These are phyloP conservation scores for Sesamia inferens DNA, from an alignment of 2,888 invertebrate genomes.

Conservation along the genomic window DNA sequence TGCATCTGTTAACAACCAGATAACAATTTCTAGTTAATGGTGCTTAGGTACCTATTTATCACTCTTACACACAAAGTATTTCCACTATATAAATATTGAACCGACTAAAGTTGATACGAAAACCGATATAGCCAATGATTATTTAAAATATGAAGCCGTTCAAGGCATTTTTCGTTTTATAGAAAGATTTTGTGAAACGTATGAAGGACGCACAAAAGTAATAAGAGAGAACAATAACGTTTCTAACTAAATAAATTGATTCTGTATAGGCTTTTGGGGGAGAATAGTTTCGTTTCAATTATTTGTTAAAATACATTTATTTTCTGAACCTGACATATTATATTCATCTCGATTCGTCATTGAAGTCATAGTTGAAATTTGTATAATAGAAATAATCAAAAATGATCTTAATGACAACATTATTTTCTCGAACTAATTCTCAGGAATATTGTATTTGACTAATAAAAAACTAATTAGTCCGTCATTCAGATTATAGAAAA, in stretches of 20 bases:
- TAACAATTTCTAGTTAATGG: neutral
- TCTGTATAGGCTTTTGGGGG: neutral
- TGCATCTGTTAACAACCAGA: neutral
- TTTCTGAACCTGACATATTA: neutral
- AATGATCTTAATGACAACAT: neutral
- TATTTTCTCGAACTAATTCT: neutral
- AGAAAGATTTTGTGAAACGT: neutral
- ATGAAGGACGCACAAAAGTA: neutral
- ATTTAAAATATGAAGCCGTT: conserved; percentile 6
- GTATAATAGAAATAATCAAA: too few species aligned
- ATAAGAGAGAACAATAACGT: neutral
- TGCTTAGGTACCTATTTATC: neutral
- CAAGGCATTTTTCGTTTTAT: neutral
- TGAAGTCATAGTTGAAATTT: too few species aligned
- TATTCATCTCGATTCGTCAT: neutral
- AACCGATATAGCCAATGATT: neutral
- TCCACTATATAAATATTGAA: conserved; percentile 7
- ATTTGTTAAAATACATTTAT: neutral
- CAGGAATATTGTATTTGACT: too few species aligned
- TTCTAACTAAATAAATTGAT: neutral
- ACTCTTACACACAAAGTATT: neutral
- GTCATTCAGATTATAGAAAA: too few species aligned
- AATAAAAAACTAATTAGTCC: too few species aligned
- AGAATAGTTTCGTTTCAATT: neutral
- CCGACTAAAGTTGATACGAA: conserved; percentile 9